Base-by-base conservation (phyloP, 2,113 vertebrate genomes). In the Sebastes schlegelii region DNA sequence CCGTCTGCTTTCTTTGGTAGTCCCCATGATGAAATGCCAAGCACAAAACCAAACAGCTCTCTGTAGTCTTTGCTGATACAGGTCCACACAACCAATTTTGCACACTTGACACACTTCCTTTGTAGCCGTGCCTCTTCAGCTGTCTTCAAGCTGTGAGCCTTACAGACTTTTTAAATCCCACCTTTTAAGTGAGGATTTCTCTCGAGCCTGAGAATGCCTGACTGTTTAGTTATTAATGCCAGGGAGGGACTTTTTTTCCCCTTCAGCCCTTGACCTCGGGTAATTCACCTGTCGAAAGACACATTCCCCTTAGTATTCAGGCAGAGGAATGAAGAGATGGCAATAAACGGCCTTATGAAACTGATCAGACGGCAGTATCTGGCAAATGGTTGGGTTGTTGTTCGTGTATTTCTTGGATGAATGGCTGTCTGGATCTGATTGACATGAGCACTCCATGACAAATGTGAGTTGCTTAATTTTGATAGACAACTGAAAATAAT, bases 221-320 rank as follows among this genome's bases (percentile, higher is more conserved):
- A 81, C 86, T 89, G 86, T 92, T 93, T 86, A 92, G 90, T 91
- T 92, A 92, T 93, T 92, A 92, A 93, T 93, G 92, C 84, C 81
- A 65, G 61, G 82, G 76, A 85, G 72, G 75, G 55, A 77, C 77
- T 52, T 67, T 58, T n/a, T 26, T n/a, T 26, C 9, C 54, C 60
- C 71, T 68, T 85, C 81, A 92, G 78, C 83, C 86, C 79, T 80
- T 87, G 77, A 92, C 89, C 90, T 89, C 74, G 17, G 73, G 85
- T 90, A 91, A 93, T 88, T 88, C 91, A 92, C 80, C 83, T 88
- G 80, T 89, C 61, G 77, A 84, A 91, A 81, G 83, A 79, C 77
- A 60, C 73, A 68, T 78, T 84, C 78, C 73, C 72, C 48, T 84
- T 86, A 83, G 84, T 83, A 92, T 91, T 88, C 83, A 86, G 60